phyloP scores from a whole-genome alignment of 1,140 invertebrate species.

The Megalopta genalis region DNA sequence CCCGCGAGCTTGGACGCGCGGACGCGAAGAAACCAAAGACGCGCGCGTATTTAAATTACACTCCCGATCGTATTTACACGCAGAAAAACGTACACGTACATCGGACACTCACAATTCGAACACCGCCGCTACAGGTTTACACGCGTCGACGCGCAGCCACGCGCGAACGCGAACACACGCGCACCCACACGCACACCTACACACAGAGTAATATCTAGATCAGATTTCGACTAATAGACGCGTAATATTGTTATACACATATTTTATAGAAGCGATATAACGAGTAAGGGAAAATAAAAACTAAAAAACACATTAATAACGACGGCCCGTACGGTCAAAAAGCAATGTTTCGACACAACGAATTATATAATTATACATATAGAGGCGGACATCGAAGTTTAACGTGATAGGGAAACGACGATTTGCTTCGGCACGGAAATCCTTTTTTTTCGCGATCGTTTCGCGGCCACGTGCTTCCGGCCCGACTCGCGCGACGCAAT shows the following conservation, averaged over 20 bases:
- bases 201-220: constrained; percentile 49
- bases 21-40: neutral
- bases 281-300: constrained; percentile 45
- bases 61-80: neutral
- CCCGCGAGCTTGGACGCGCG: neutral
- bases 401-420: constrained; percentile 49
- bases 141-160: no score
- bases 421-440: constrained; percentile 51
- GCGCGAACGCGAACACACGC: neutral
- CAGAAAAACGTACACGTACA: neutral
- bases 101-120: neutral
- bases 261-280: constrained; percentile 76
- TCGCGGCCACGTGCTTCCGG: constrained; percentile 34
- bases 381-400: constrained; percentile 75
- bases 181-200: constrained; percentile 27
- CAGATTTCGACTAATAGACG: constrained; percentile 66
- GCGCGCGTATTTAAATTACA: neutral
- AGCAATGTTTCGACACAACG: constrained; percentile 81
- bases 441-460: constrained; percentile 39
- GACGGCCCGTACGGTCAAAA: constrained; percentile 75
- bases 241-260: constrained; percentile 72
- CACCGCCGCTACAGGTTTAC: neutral
- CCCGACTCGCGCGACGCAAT: neutral
- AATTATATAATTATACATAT: constrained; percentile 76
- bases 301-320: constrained; percentile 56